Conservation (phyloP, 2,113 vertebrate genomes). For the Meles meles region DNA sequence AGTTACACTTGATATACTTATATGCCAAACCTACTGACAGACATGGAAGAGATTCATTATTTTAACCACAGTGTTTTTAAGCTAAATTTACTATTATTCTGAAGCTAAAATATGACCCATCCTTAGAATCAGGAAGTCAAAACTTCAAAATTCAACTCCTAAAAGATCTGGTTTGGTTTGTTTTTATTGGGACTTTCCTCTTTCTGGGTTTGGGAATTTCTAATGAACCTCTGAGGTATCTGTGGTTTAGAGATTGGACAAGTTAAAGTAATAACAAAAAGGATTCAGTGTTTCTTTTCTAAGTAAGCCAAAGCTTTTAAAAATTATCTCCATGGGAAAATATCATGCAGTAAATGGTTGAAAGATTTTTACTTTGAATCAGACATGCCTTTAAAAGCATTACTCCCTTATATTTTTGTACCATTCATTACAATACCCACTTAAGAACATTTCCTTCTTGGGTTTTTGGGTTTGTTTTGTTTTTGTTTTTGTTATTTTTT, state of each 20-base stretch:
- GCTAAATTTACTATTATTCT: neutral
- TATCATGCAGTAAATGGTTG: slow-evolving; percentile 29
- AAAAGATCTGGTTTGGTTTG: slow-evolving; percentile 42
- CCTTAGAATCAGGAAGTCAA: slow-evolving; percentile 42
- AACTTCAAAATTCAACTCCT: slow-evolving; percentile 52
- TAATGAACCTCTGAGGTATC: slow-evolving; percentile 70
- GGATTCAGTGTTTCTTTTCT: slow-evolving; percentile 41
- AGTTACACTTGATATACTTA: neutral
- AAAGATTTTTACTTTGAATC: slow-evolving; percentile 52
- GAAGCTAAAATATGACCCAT: slow-evolving; percentile 30
- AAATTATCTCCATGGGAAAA: slow-evolving; percentile 74
- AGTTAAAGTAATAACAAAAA: slow-evolving; percentile 65
- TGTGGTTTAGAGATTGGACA: slow-evolving; percentile 56
- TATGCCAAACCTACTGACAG: neutral
- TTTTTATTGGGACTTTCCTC: slow-evolving; percentile 64
- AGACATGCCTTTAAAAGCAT: slow-evolving; percentile 33
- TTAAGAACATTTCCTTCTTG: slow-evolving; percentile 36
- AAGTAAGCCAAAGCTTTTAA: slow-evolving; percentile 58
- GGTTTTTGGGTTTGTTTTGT: neutral
- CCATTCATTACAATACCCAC: neutral
- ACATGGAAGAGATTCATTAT: neutral
- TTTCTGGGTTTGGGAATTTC: slow-evolving; percentile 71
- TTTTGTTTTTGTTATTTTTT: neutral
- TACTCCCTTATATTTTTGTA: neutral
- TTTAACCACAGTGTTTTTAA: neutral